Evolutionary conservation across 2,888 invertebrate species (phyloP), one percentile per base, ranked within the genome.

Genomic region (Epinotia bilunana): DNA sequence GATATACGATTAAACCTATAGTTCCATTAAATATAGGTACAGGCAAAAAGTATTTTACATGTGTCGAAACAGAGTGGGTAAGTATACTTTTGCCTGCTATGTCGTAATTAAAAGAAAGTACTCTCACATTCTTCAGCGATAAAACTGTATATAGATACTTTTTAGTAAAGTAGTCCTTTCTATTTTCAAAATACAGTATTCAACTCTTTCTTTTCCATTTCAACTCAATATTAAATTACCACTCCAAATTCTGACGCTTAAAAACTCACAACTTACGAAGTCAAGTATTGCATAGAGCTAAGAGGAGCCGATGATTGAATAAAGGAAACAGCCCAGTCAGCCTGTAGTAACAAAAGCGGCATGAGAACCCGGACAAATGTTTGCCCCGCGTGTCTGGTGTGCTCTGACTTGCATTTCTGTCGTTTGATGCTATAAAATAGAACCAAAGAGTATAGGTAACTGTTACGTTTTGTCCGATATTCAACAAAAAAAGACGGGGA

Each of bases 311-410:
- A 81, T 85, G 84, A 86, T 86, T 86, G 86, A 83, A 86, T 86
- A 86, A 85, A 86, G 83, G 82, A 82, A 82, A 85, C 80, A 77
- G 84, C 82, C 79, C 78, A 80, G 82, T 83, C 84, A 81, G 81
- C 77, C 79, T 76, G 77, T n/a, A 55, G 77, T 78, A 79, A 80
- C 81, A 81, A 81, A 81, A 77, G 80, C 77, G 79, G 77, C 80
- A 79, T 80, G 80, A 77, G 81, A 80, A 80, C 75, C 64, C 69
- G 74, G 78, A 79, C 83, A 82, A 83, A 85, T 86, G 84, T 87
- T 87, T 86, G 83, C 85, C 82, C 80, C 79, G 81, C 80, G 70
- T 60, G 70, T 64, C 70, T 57, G 6, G 23, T 23, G 23, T 7
- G 23, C 61, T 33, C 69, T 69, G 69, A 69, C 69, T 69, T 69